Evolutionary conservation across 2,888 invertebrate genomes (phyloP).

Genomic region (Pyrgus malvae): DNA sequence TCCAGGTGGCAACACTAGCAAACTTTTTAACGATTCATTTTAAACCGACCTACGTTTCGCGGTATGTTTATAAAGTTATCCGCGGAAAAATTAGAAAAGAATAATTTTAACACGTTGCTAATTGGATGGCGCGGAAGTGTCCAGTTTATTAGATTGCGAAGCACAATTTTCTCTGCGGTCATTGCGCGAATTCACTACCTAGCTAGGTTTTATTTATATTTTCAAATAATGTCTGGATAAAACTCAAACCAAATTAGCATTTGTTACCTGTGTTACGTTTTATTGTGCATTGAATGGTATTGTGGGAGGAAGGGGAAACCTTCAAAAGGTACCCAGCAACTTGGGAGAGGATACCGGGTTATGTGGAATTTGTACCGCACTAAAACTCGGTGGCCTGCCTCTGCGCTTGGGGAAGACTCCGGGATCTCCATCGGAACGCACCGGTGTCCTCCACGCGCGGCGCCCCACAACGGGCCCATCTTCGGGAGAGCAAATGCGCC

Average conservation of each 20-base stretch:
- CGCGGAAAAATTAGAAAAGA: slow-evolving; percentile 39
- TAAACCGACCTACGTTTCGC: slow-evolving; percentile 17
- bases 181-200: slow-evolving; percentile 16
- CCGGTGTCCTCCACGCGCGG: too few species aligned
- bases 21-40: slow-evolving; percentile 24
- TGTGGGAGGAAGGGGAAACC: too few species aligned
- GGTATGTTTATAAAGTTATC: slow-evolving; percentile 14
- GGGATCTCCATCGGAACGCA: too few species aligned
- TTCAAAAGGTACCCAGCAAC: too few species aligned
- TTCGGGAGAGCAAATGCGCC: too few species aligned
- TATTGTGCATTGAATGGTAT: too few species aligned
- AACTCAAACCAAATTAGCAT: neutral
- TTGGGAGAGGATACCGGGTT: too few species aligned
- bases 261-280: too few species aligned
- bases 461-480: too few species aligned
- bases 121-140: slow-evolving; percentile 51
- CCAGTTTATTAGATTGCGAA: slow-evolving; percentile 51
- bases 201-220: slow-evolving; percentile 17
- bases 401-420: too few species aligned
- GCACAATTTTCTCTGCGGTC: slow-evolving; percentile 43
- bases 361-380: too few species aligned
- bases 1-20: slow-evolving; percentile 7
- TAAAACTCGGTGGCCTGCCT: too few species aligned
- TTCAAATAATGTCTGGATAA: neutral
- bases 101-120: slow-evolving; percentile 52